Evolutionary conservation across 2,113 vertebrate species (phyloP), one percentile per base, ranked within the genome.

Genomic region (Calidris pygmaea): DNA sequence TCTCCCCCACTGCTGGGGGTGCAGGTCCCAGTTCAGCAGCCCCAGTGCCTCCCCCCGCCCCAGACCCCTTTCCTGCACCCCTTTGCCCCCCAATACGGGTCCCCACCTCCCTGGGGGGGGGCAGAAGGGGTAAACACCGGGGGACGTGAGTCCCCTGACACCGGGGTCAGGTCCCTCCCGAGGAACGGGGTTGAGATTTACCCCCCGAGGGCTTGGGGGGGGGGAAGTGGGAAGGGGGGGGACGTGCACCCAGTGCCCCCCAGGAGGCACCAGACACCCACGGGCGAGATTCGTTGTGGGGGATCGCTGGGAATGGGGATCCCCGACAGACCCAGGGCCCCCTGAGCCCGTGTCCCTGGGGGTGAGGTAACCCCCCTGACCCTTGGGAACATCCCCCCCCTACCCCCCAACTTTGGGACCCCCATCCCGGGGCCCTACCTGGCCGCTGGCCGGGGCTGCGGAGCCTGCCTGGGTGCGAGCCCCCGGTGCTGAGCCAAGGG

Each of bases 401-500:
- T 32, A 27, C 17, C 15, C 14, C 6, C 32, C 13, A 7, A 16
- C 39, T 39, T 2, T 1, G 7, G 27, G 24, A 4, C 34, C 58
- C 81, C 66, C 41, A 5, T 27, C 80, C 47, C 6, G 0, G 9
- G 43, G 35, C 41, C 78, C 30, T 78, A 78, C 91, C 91, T 88
- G 72, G 58, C 30, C 1, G 62, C n/a, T 59, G 65, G 6, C 30
- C 3, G 71, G 56, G 41, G 77, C 9, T 8, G 20, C 2, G 14
- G 72, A n/a, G 63, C 92, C 94, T 60, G 91, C 47, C 75, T 58
- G 39, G 10, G 89, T 77, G 21, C 79, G 85, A 90, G 73, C 45
- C 95, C 34, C 94, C 70, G 34, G 71, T 81, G 96, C 96, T 55
- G 80, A 86, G 94, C 83, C 87, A 92, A 74, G 91, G 96, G 84